These are phyloP conservation scores for Trachelipus rathkii DNA, from an alignment of 1,140 invertebrate genomes.

Conservation along the genomic window DNA sequence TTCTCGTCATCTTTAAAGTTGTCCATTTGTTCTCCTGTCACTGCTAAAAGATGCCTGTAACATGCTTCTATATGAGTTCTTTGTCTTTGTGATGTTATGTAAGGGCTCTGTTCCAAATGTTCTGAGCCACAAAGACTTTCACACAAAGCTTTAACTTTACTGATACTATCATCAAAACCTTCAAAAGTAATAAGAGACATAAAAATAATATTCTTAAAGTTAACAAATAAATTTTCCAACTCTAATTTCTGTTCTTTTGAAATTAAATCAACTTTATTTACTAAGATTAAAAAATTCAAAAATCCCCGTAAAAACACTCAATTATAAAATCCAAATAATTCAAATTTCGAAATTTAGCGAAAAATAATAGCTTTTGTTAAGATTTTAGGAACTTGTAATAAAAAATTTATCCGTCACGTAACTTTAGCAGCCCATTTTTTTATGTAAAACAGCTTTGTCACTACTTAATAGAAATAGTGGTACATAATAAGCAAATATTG, in stretches of 20 bases:
- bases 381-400: no score
- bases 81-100: conserved; percentile 38
- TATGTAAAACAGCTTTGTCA: no score
- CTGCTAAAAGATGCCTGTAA: conserved; percentile 23
- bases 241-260: conserved; percentile 34
- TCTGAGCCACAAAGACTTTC: conserved; percentile 57
- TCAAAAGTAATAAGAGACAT: conserved; percentile 64
- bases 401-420: no score
- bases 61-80: conserved; percentile 36
- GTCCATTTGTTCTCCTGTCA: conserved; percentile 2
- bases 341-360: no score
- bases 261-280: conserved; percentile 65
- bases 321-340: no score
- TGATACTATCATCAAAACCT: conserved; percentile 59
- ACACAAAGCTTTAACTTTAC: conserved; percentile 56
- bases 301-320: no score
- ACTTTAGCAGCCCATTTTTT: no score
- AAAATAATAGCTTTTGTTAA: no score
- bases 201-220: conserved; percentile 46
- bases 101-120: conserved; percentile 30
- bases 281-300: conserved; percentile 56
- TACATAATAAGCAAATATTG: no score
- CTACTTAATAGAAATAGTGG: no score
- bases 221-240: not conserved
- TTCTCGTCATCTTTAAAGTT: not conserved